Evolutionary conservation across 2,113 vertebrate species (phyloP).

Genomic region (Odontophorus gujanensis): DNA sequence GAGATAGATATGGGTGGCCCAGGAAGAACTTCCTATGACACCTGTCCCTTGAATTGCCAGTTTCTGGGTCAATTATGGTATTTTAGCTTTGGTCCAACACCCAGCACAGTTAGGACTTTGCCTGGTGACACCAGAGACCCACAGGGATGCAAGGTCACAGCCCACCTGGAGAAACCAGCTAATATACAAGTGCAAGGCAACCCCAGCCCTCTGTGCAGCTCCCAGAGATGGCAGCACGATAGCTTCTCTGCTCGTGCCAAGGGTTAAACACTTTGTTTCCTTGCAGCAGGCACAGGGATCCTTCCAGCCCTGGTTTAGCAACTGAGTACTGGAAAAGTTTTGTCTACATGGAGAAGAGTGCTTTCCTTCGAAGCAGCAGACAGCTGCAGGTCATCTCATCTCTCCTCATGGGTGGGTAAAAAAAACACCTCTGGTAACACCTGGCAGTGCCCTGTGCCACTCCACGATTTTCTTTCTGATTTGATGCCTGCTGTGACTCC

Average conservation of each 20-base stretch:
- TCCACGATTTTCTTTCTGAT: slow-evolving; percentile 11
- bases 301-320: neutral
- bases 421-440: neutral
- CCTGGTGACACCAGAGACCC: neutral
- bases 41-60: neutral
- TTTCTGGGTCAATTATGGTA: neutral
- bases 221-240: neutral
- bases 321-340: neutral
- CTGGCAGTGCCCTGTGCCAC: neutral
- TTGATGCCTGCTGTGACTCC: neutral
- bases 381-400: neutral
- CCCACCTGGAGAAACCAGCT: neutral
- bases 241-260: neutral
- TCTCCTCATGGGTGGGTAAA: neutral
- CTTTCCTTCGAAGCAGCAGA: slow-evolving; percentile 3
- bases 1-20: neutral
- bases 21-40: neutral
- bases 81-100: neutral
- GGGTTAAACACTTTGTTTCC: neutral
- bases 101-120: neutral
- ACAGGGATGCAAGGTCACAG: accelerated
- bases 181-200: accelerated
- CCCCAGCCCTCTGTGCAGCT: neutral
- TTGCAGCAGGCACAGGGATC: neutral
- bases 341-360: neutral